Conservation (phyloP, 2,888 invertebrate species). For the Nomada flava region DNA sequence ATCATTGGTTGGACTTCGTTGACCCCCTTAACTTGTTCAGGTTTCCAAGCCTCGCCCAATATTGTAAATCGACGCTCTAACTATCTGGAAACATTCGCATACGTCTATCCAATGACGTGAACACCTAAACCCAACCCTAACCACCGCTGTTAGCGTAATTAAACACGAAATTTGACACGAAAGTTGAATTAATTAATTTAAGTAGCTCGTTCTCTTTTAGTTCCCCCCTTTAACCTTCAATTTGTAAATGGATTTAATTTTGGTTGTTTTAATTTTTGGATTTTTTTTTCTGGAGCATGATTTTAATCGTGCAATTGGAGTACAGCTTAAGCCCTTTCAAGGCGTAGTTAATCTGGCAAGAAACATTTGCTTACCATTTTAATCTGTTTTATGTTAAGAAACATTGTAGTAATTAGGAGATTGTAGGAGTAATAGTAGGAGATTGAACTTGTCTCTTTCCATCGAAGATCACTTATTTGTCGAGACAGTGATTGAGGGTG, state of each 20-base stretch:
- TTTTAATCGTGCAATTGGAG: too few species aligned
- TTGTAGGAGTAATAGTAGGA: neutral
- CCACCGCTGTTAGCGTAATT: conserved; percentile 38
- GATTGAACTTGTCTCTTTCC: neutral
- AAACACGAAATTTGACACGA: conserved; percentile 8
- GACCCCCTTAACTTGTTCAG: conserved; percentile 56
- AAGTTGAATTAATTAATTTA: conserved; percentile 1
- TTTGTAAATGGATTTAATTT: neutral
- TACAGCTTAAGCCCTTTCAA: too few species aligned
- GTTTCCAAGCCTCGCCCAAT: conserved; percentile 52
- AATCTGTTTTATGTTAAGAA: too few species aligned
- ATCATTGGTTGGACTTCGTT: conserved; percentile 60
- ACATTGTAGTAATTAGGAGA: neutral
- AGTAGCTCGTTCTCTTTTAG: neutral
- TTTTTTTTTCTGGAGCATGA: neutral
- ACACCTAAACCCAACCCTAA: neutral
- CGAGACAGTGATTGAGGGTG: neutral
- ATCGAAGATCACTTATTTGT: neutral
- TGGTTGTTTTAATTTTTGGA: too few species aligned
- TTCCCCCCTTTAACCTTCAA: neutral
- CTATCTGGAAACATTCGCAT: conserved; percentile 6
- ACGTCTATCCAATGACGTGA: neutral
- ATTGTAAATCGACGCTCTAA: conserved; percentile 30
- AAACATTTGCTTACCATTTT: too few species aligned
- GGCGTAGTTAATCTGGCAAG: too few species aligned